Conservation (phyloP, 2,797 vertebrate genomes). For the Micromesistius poutassou region DNA sequence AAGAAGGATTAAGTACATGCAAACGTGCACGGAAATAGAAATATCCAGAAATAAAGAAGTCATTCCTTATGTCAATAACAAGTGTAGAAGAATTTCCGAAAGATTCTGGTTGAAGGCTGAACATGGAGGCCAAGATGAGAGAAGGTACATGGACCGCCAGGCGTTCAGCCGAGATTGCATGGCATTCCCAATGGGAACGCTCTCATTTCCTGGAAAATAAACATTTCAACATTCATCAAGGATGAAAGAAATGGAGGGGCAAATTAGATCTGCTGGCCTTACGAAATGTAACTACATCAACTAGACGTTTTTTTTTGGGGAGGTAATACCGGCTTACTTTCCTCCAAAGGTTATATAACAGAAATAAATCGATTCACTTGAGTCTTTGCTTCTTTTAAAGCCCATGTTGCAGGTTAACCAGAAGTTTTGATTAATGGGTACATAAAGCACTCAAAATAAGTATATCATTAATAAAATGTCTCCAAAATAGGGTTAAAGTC, state of each 20-base stretch:
- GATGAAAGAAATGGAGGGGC: too few species aligned
- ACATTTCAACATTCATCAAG: too few species aligned
- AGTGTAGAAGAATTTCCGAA: neutral
- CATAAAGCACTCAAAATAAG: too few species aligned
- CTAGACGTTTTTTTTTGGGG: neutral
- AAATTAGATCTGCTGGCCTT: neutral
- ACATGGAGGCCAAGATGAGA: neutral
- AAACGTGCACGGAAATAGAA: slow-evolving; percentile 29
- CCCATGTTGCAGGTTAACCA: too few species aligned
- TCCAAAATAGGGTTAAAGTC: too few species aligned
- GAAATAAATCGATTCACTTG: neutral
- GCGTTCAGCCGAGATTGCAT: neutral
- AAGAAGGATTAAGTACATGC: neutral
- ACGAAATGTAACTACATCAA: neutral
- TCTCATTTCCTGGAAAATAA: too few species aligned
- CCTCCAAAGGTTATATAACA: neutral
- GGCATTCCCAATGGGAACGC: too few species aligned
- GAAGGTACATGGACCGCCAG: neutral
- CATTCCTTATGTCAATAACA: neutral
- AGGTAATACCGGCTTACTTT: neutral
- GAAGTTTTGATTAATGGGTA: too few species aligned
- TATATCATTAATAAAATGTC: too few species aligned
- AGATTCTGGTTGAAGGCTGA: neutral
- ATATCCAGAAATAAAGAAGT: slow-evolving; percentile 23
- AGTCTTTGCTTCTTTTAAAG: too few species aligned